phyloP scores from a whole-genome alignment of 2,797 vertebrate genomes.

The Dromococcyx pavoninus region DNA sequence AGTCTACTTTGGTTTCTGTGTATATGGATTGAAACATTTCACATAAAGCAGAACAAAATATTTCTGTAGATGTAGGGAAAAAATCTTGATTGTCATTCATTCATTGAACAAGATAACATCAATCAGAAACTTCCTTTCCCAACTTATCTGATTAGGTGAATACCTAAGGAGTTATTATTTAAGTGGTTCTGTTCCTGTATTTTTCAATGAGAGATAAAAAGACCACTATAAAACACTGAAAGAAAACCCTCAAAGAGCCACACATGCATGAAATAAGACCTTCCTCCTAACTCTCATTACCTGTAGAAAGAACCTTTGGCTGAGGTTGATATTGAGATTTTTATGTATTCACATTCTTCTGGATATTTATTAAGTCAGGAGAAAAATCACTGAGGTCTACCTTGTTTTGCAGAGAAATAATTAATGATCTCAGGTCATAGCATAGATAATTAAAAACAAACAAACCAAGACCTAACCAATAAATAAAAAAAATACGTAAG shows the following conservation, averaged over 20 bases:
- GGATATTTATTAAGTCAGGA: not conserved
- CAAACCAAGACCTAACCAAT: not conserved
- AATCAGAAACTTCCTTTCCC: not conserved
- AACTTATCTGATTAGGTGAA: not conserved
- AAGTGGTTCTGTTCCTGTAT: not conserved
- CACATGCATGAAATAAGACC: not conserved
- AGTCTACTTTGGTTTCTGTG: not conserved
- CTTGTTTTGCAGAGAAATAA: conserved; percentile 21
- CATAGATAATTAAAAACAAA: conserved; percentile 35
- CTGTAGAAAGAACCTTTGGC: not conserved
- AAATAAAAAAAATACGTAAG: not conserved
- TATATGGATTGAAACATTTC: not conserved
- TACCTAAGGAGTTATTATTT: not conserved
- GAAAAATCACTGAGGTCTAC: not conserved
- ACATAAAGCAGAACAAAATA: not conserved
- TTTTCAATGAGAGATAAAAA: not conserved
- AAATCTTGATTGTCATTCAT: not conserved
- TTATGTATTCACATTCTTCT: not conserved
- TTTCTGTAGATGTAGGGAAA: not conserved
- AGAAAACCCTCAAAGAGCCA: not conserved
- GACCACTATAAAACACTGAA: not conserved
- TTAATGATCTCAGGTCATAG: not conserved
- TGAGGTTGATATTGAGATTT: not conserved
- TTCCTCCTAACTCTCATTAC: not conserved
- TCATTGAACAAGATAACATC: not conserved